Evolutionary conservation across 2,113 vertebrate species (phyloP), one percentile per base, ranked within the genome.

Genomic region (Bungarus multicinctus): DNA sequence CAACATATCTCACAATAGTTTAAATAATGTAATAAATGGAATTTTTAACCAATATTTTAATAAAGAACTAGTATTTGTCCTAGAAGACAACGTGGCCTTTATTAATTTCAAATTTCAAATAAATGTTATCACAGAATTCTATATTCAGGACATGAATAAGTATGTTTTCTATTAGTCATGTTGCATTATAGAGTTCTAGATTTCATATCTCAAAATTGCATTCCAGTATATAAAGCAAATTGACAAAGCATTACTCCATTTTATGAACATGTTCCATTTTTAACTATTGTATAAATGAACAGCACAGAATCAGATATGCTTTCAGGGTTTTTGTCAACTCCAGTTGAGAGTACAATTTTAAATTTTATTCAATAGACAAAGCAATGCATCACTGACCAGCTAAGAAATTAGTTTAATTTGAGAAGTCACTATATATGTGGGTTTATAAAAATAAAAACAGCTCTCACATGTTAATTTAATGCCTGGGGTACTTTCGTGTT

Each of bases 341-440:
- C 85, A 94, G 6, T 4, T 60, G 58, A 16, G 85, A 88, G 1
- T 0, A 64, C 22, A 60, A 53, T 93, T 96, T 97, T 85, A 92
- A 95, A 90, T 95, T 92, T 93, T 92, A 96, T 97, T 95, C 96
- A 58, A 96, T 96, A 97, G 95, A 54, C 93, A 94, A 90, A 90
- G 94, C 90, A 81, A 22, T 7, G 89, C 30, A n/a, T 89, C 94
- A 94, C 93, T 96, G 96, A 97, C 96, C 94, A 93, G 91, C 86
- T 94, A 90, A 39, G 93, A 93, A 85, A 96, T 87, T 93, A 57
- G 96, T 91, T 97, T 96, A 93, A 45, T 94, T 95, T 94, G 96
- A 97, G 96, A 95, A 90, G 95, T 96, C 96, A 96, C 97, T 98
- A 97, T 98, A 97, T 97, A 97, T 97, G 97, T 95, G 92, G 92